Percentiles rank a stretch among this genome's conserved stretches.
phyloP scores from a whole-genome alignment of 2,113 vertebrate genomes.

The Cottus gobio region DNA sequence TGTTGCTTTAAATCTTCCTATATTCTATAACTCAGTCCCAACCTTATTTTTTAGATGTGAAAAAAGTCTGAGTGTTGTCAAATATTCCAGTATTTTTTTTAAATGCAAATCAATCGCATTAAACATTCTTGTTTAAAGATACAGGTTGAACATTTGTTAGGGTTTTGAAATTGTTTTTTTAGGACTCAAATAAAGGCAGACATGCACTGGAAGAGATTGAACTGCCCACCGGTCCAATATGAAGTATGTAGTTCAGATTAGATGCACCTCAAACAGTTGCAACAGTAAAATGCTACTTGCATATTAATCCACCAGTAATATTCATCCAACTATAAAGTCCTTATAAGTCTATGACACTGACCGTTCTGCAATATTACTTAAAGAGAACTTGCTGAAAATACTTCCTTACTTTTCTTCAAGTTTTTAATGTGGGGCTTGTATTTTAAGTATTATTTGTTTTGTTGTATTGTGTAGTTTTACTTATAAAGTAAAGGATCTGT shows the following conservation, averaged over 20 bases:
- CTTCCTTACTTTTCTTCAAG: not conserved
- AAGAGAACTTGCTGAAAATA: not conserved
- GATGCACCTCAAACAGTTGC: not conserved
- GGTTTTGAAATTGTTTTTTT: not conserved
- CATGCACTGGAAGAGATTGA: not conserved
- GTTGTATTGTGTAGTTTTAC: not conserved
- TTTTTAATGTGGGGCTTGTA: not conserved
- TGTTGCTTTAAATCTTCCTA: not conserved
- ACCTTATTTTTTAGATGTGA: not conserved
- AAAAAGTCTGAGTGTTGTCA: not conserved
- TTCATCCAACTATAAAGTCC: not conserved
- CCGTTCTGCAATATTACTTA: too few species aligned
- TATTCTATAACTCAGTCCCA: not conserved
- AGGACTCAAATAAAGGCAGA: not conserved
- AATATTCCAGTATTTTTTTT: not conserved
- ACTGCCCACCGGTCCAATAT: not conserved
- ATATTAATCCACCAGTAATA: not conserved
- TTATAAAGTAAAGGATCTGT: not conserved
- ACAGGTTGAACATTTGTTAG: not conserved
- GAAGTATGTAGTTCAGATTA: not conserved
- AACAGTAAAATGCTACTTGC: not conserved
- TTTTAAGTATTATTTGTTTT: not conserved
- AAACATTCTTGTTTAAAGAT: not conserved
- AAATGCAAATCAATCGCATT: not conserved
- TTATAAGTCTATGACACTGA: not conserved